phyloP scores from a whole-genome alignment of 2,888 invertebrate genomes.

The Sinopyrophorus schimmeli region DNA sequence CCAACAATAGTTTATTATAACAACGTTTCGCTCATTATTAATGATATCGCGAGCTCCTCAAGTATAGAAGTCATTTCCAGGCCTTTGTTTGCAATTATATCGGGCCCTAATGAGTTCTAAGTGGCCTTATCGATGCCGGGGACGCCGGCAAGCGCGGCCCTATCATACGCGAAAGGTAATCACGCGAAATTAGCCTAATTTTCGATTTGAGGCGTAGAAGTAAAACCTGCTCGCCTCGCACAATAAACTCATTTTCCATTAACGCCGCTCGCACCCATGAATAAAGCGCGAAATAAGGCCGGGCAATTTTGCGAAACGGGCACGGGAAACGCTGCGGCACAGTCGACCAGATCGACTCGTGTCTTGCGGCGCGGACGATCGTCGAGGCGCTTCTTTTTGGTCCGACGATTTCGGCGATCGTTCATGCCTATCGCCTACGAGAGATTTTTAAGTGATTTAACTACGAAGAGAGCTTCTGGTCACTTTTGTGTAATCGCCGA shows the following conservation, averaged over 20 bases:
- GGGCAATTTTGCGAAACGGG: slow-evolving; percentile 33
- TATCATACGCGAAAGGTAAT: too few relatives aligned
- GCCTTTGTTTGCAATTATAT: slow-evolving; percentile 51
- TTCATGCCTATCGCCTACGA: slow-evolving; percentile 36
- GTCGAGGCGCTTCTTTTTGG: slow-evolving; percentile 14
- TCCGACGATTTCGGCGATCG: slow-evolving; percentile 27
- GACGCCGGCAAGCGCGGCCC: too few relatives aligned
- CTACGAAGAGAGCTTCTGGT: slow-evolving; percentile 13
- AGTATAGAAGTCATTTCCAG: slow-evolving; percentile 51
- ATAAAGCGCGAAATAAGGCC: slow-evolving; percentile 17
- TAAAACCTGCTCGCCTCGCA: too few relatives aligned
- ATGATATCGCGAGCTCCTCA: slow-evolving; percentile 46
- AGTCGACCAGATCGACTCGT: slow-evolving; percentile 10
- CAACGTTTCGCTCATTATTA: slow-evolving; percentile 52
- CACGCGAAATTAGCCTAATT: too few relatives aligned
- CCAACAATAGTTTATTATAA: slow-evolving; percentile 54
- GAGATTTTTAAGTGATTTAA: slow-evolving; percentile 37
- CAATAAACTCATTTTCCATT: too few relatives aligned
- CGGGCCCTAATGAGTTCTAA: slow-evolving; percentile 51
- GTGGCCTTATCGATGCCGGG: slow-evolving; percentile 42
- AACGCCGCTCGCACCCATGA: too few relatives aligned
- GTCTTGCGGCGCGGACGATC: neutral
- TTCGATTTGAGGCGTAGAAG: too few relatives aligned
- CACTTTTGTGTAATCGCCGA: slow-evolving; percentile 3
- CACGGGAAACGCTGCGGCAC: slow-evolving; percentile 25